Evolutionary conservation across 2,888 invertebrate species (phyloP).

Genomic region (Thereva nobilitata): DNA sequence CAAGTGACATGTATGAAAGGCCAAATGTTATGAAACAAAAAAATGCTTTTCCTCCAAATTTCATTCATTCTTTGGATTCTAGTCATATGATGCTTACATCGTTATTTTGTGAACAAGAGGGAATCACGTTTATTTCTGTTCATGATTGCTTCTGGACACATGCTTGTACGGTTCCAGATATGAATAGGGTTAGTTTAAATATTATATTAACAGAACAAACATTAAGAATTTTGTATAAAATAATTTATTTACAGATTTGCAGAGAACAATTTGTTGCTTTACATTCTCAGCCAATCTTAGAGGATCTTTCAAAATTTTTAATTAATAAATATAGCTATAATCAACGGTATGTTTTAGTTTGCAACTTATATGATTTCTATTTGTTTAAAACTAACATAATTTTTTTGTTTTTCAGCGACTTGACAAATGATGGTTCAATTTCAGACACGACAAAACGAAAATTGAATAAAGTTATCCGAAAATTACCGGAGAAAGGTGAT

Average conservation of each 20-base stretch:
- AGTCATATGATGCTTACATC: slow-evolving; percentile 99
- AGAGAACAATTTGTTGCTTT: slow-evolving; percentile 97
- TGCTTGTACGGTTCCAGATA: slow-evolving; percentile 77
- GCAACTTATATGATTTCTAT: slow-evolving; percentile 27
- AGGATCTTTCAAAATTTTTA: slow-evolving; percentile 79
- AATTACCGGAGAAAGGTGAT: slow-evolving; percentile 74
- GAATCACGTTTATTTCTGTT: slow-evolving; percentile 91
- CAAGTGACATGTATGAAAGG: slow-evolving; percentile 66
- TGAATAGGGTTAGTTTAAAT: slow-evolving; percentile 77
- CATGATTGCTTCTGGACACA: slow-evolving; percentile 99
- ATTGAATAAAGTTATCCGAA: slow-evolving; percentile 64
- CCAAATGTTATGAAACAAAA: slow-evolving; percentile 88
- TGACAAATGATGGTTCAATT: slow-evolving; percentile 59
- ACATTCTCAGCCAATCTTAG: slow-evolving; percentile 89
- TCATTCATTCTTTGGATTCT: slow-evolving; percentile 97
- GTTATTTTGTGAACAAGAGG: slow-evolving; percentile 78
- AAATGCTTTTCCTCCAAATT: slow-evolving; percentile 99
- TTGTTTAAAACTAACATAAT: not conserved
- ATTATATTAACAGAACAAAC: not conserved
- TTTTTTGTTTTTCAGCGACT: slow-evolving; percentile 56
- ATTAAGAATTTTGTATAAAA: not conserved
- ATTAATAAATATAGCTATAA: slow-evolving; percentile 68
- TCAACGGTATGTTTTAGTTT: slow-evolving; percentile 61
- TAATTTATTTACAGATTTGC: slow-evolving; percentile 69
- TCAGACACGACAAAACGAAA: slow-evolving; percentile 65